A percentile compares a stretch with the other conserved stretches of the same genome.
These are phyloP conservation scores for Gortyna flavago DNA, from an alignment of 2,888 invertebrate genomes.

Conservation along the genomic window DNA sequence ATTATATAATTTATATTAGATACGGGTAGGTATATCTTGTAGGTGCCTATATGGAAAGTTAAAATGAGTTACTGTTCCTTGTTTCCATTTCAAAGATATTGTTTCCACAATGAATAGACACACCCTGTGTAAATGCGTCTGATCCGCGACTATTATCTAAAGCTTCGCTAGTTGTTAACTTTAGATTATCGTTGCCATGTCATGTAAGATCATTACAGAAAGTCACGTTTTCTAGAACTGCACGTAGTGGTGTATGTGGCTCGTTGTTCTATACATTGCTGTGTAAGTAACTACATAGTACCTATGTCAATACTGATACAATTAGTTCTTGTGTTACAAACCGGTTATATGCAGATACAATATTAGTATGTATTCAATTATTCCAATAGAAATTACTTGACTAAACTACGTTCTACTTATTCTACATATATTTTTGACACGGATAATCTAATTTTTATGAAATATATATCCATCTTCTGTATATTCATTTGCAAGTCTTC, in stretches of 20 bases:
- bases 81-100: slow-evolving; percentile 1
- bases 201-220: slow-evolving; percentile 33
- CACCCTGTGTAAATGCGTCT: not conserved
- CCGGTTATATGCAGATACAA: slow-evolving; percentile 35
- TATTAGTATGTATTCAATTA: not conserved
- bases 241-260: slow-evolving; percentile 24
- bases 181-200: slow-evolving; percentile 25
- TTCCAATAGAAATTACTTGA: slow-evolving; percentile 19
- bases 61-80: not conserved
- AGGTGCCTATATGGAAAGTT: not conserved
- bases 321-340: slow-evolving; percentile 22
- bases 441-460: not conserved
- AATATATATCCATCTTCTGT: not conserved
- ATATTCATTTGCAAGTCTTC: not conserved
- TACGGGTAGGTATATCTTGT: not conserved
- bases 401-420: not conserved
- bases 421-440: not conserved
- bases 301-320: slow-evolving; percentile 9
- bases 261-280: slow-evolving; percentile 1
- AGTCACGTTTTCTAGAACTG: slow-evolving; percentile 44
- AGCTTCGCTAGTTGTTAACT: slow-evolving; percentile 12
- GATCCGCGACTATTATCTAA: slow-evolving; percentile 10
- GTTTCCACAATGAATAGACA: slow-evolving; percentile 4
- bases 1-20: not conserved
- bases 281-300: slow-evolving; percentile 5